A percentile compares a stretch with the other conserved stretches of the same genome.
phyloP scores from a whole-genome alignment of 2,113 vertebrate species.

The Gymnarchus niloticus region DNA sequence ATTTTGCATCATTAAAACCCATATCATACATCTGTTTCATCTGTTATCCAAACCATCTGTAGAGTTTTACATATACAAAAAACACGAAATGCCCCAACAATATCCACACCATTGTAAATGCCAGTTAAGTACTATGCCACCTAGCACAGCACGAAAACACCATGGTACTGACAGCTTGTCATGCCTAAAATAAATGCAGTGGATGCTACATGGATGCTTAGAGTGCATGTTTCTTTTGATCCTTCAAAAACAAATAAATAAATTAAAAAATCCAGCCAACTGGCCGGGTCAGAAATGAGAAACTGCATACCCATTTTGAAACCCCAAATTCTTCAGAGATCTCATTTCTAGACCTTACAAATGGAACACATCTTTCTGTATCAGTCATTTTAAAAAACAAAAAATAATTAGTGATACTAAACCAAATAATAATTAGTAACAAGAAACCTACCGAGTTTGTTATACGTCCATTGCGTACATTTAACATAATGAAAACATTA shows the following conservation, averaged over 20 bases:
- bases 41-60: constrained; percentile 6
- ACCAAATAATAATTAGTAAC: not conserved
- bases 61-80: not conserved
- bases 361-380: not conserved
- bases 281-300: not conserved
- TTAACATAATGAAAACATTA: not conserved
- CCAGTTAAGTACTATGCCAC: not conserved
- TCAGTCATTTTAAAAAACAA: not conserved
- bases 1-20: constrained; percentile 13
- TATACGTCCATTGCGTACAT: not conserved
- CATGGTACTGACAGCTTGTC: not conserved
- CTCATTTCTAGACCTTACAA: not conserved
- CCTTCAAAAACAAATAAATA: not conserved
- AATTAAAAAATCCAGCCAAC: not conserved
- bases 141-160: not conserved
- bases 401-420: not conserved
- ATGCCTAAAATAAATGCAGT: not conserved
- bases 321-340: not conserved
- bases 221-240: not conserved
- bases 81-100: not conserved
- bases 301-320: not conserved
- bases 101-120: not conserved
- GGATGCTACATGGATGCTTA: constrained; percentile 22
- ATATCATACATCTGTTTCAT: constrained; percentile 16
- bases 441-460: not conserved